Percentiles rank a stretch among this genome's conserved stretches.
Conservation (phyloP, 2,797 vertebrate species). For the Mionectes olivaceus region DNA sequence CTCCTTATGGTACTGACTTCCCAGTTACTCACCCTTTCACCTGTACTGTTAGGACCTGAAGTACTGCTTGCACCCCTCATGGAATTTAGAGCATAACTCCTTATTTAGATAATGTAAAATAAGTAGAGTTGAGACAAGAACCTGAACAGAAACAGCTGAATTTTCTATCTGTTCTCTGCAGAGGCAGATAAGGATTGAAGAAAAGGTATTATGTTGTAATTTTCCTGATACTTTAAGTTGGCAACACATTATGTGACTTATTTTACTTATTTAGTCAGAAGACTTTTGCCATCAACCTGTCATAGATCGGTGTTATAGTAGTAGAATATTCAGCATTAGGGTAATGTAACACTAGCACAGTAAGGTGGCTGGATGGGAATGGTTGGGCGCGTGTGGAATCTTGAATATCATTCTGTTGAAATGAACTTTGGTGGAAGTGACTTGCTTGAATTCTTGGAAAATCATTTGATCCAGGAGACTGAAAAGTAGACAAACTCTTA, state of each 20-base stretch:
- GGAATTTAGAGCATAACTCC: background rate
- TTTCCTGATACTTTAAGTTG: background rate
- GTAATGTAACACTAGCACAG: background rate
- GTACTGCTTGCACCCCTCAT: background rate
- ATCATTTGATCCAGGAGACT: background rate
- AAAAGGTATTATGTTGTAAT: background rate
- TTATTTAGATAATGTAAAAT: background rate
- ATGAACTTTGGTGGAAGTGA: background rate
- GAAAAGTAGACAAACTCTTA: background rate
- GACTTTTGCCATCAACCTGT: background rate
- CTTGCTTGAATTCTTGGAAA: background rate
- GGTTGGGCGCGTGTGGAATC: accelerated
- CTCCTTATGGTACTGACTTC: background rate
- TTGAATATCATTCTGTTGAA: background rate
- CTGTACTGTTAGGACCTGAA: background rate
- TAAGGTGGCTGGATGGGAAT: background rate
- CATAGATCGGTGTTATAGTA: background rate
- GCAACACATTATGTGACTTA: accelerated
- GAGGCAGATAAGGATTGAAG: background rate
- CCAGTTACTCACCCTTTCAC: background rate
- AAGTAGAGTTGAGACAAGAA: background rate
- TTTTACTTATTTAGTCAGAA: background rate
- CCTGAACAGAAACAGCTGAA: background rate
- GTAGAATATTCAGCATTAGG: background rate
- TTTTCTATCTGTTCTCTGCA: background rate